phyloP scores from a whole-genome alignment of 2,888 invertebrate species.

The Arctia plantaginis region DNA sequence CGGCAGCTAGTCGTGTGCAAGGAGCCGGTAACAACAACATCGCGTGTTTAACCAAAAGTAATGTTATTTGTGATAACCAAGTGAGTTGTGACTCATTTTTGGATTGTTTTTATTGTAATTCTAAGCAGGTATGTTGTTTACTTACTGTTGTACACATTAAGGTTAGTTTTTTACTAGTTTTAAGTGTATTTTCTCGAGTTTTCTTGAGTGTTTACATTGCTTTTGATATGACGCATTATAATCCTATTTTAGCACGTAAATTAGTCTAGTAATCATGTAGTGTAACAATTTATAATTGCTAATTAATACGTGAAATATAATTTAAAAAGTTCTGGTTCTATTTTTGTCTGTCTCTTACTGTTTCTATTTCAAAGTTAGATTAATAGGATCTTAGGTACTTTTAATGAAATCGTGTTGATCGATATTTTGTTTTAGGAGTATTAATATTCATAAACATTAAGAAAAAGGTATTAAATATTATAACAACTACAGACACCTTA shows the following conservation, averaged over 20 bases:
- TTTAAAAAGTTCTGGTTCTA: background rate
- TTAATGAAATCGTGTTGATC: background rate
- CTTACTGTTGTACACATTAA: background rate
- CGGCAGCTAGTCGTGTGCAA: slow-evolving; percentile 32
- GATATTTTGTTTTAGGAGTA: background rate
- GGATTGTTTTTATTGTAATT: slow-evolving; percentile 29
- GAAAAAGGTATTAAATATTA: too few species aligned
- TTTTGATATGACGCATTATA: background rate
- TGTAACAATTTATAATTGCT: background rate
- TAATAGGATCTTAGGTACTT: background rate
- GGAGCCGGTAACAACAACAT: background rate
- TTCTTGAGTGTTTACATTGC: slow-evolving; percentile 6
- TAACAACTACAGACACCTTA: too few species aligned
- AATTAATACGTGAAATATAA: background rate
- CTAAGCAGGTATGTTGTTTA: slow-evolving; percentile 14
- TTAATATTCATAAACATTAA: too few species aligned
- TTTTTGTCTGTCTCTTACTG: too few species aligned
- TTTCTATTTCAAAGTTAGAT: background rate
- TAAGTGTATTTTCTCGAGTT: slow-evolving; percentile 14
- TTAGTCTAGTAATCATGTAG: background rate
- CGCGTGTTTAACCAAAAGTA: slow-evolving; percentile 14
- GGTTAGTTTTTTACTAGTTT: background rate
- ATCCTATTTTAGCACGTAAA: background rate
- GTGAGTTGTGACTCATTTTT: slow-evolving; percentile 34
- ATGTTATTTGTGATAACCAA: slow-evolving; percentile 36